Evolutionary conservation across 2,113 vertebrate genomes (phyloP).

Genomic region (Glaucomys volans): DNA sequence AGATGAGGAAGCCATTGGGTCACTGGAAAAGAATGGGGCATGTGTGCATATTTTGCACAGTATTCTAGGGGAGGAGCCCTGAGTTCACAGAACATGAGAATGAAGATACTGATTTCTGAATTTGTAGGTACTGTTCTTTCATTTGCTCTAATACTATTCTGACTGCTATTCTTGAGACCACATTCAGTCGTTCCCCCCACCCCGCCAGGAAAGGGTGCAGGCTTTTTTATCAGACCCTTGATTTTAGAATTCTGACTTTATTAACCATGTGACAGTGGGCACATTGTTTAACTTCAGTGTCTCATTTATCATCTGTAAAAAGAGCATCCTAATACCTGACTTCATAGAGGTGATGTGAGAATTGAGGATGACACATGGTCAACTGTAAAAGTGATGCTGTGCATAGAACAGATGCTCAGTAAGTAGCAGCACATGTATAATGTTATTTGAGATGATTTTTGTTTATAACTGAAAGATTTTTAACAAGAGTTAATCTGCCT

Average conservation of each 20-base stretch:
- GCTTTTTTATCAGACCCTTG: conserved; percentile 17
- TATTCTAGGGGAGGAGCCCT: not conserved
- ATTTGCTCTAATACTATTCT: not conserved
- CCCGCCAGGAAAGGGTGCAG: not conserved
- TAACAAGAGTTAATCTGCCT: conserved; percentile 41
- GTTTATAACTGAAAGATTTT: not conserved
- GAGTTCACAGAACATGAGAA: not conserved
- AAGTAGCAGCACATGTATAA: not conserved
- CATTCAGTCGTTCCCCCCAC: too few relatives aligned
- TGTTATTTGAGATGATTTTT: conserved; percentile 4
- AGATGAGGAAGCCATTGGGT: not conserved
- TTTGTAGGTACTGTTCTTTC: not conserved
- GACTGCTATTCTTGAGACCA: not conserved
- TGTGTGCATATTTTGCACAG: not conserved
- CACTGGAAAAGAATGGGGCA: not conserved
- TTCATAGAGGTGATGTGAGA: not conserved
- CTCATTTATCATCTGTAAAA: not conserved
- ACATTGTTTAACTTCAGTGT: not conserved
- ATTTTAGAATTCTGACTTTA: not conserved
- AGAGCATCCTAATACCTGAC: not conserved
- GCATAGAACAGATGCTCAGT: not conserved
- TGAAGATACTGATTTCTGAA: not conserved
- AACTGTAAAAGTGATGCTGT: conserved; percentile 17
- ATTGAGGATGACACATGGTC: not conserved
- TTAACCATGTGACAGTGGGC: not conserved